Base-by-base conservation (phyloP, 1,140 invertebrate genomes). In the Plectrocnemia conspersa region DNA sequence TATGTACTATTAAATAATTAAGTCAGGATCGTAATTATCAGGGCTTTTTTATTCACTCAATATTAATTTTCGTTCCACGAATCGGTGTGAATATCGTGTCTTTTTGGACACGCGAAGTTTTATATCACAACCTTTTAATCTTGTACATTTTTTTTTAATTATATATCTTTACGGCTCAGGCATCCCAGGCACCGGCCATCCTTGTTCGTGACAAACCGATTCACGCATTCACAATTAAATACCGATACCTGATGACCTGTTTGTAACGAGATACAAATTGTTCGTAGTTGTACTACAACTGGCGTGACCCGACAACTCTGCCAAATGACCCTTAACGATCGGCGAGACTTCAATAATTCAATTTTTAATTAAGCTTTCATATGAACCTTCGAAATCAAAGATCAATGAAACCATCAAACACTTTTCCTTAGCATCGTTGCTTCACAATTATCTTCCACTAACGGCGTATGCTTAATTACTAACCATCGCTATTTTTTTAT, bases 1-100 rank as follows among this genome's bases (percentile, higher is more conserved):
- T 59, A 59, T 56, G 53, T 48, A 40, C 35, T 45, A 60, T 60
- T 56, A 60, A 56, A 56, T 60, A 60, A 56, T 60, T 60, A 60
- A 29, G 41, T 45, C 46, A 22, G 38, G 45, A 47, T 54, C 38
- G 58, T 52, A 59, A 56, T 60, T 56, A 60, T 42, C 22, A 23
- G 21, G 13, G 13, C 21, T 24, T 44, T 44, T 27, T 44, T 44
- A 10, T 6, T 3, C 41, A 24, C 27, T 24, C 16, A 40, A 27
- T 56, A 52, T 56, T 60, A 60, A 60, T 60, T 60, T 45, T 21
- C 27, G 49, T 60, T 60, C 58, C 58, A 53, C 58, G 58, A 60
- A 60, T 42, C 44, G 42, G 54, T 44, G 56, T 56, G 54, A 56
- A 60, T 60, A 56, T 53, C 58, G 50, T 56, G 58, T 54, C 48